A percentile compares a stretch with the other conserved stretches of the same genome.
Evolutionary conservation across 2,113 vertebrate species (phyloP).

Genomic region (Coptodon rendalli): DNA sequence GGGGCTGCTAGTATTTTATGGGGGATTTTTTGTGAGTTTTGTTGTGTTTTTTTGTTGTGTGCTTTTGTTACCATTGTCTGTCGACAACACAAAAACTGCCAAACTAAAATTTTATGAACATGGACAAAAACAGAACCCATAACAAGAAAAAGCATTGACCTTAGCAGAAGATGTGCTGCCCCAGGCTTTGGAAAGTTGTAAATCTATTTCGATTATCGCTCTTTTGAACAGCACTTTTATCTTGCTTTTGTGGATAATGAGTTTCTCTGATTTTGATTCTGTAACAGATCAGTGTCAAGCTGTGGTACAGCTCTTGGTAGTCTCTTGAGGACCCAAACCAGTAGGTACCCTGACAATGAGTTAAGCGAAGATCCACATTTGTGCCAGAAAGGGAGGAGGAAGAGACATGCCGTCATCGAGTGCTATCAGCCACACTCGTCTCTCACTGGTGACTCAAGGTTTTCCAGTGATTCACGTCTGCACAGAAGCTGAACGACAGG

Average conservation of each 20-base stretch:
- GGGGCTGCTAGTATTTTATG: not conserved
- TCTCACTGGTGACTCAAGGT: constrained; percentile 62
- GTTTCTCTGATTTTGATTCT: not conserved
- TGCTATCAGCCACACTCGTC: constrained; percentile 46
- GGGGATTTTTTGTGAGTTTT: not conserved
- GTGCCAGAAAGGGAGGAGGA: constrained; percentile 45
- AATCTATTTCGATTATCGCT: not conserved
- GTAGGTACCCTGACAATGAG: not conserved
- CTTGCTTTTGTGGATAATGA: not conserved
- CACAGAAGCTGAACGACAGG: constrained; percentile 18
- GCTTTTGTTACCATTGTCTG: not conserved
- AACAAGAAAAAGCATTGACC: not conserved
- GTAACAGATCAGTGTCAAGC: not conserved
- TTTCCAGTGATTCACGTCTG: constrained; percentile 69
- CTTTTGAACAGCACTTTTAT: not conserved
- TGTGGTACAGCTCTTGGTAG: not conserved
- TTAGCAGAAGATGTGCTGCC: not conserved
- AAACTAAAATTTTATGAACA: not conserved
- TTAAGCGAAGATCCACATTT: not conserved
- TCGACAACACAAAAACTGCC: not conserved
- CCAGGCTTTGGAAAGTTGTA: not conserved
- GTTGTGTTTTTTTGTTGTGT: not conserved
- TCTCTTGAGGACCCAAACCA: not conserved
- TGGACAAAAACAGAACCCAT: not conserved
- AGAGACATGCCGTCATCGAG: constrained; percentile 70